A percentile compares a stretch with the other conserved stretches of the same genome.
These are phyloP conservation scores for Cyclophora albipunctata DNA, from an alignment of 2,888 invertebrate genomes.

Conservation along the genomic window DNA sequence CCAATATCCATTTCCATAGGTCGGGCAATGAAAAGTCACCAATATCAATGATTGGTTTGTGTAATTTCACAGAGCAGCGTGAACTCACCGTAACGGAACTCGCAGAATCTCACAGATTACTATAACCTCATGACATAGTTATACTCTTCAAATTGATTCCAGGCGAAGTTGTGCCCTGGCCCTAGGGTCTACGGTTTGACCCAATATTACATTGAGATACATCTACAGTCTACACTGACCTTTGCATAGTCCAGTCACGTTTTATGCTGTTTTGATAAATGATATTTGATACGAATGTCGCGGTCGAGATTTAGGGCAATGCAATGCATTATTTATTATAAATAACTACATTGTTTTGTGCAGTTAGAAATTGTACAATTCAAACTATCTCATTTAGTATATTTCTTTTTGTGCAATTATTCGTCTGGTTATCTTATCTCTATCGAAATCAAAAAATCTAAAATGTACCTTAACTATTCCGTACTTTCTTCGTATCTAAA, in stretches of 20 bases:
- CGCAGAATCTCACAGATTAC: conserved; percentile 46
- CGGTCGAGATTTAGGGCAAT: not conserved
- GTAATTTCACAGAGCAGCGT: conserved; percentile 58
- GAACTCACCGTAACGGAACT: conserved; percentile 56
- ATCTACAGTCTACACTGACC: conserved; percentile 18
- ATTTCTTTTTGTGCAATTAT: no score
- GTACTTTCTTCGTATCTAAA: no score
- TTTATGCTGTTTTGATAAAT: conserved; percentile 14
- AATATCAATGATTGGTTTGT: conserved; percentile 55
- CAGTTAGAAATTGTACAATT: no score
- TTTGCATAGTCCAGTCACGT: conserved; percentile 22
- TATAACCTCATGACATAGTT: conserved; percentile 67
- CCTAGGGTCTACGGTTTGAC: conserved; percentile 25
- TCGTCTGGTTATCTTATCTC: no score
- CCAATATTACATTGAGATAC: conserved; percentile 13
- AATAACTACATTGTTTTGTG: no score
- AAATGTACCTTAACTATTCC: no score
- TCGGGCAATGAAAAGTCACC: conserved; percentile 47
- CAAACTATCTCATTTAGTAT: no score
- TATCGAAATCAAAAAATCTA: no score
- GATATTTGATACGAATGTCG: conserved; percentile 16
- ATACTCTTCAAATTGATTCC: conserved; percentile 58
- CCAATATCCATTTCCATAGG: conserved; percentile 37
- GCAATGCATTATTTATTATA: no score
- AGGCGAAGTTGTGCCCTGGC: conserved; percentile 32